Percentiles rank a stretch among this genome's conserved stretches.
Evolutionary conservation across 2,888 invertebrate species (phyloP).

Genomic region (Dromius quadrimaculatus): DNA sequence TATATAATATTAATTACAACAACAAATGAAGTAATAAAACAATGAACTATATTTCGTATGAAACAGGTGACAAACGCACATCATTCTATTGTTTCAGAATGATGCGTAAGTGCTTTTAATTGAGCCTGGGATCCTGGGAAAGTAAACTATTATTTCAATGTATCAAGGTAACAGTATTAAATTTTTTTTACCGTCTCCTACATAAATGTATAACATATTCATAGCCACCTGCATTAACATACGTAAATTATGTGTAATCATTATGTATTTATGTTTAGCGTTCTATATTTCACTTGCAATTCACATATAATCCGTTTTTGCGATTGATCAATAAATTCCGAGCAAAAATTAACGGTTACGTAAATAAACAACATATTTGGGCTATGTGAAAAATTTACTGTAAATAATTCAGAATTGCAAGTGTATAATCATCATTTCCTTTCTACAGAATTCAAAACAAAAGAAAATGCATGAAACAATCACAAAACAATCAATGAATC

Average conservation of each 20-base stretch:
- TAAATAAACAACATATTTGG: background rate
- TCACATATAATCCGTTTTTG: background rate
- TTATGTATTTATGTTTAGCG: background rate
- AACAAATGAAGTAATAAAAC: background rate
- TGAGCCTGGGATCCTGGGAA: background rate
- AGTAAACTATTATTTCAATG: no score
- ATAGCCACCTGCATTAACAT: background rate
- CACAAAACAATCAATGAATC: slow-evolving; percentile 10
- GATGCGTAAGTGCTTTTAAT: background rate
- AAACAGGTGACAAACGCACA: slow-evolving; percentile 6
- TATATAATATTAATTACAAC: no score
- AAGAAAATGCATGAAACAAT: slow-evolving; percentile 13
- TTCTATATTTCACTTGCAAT: background rate
- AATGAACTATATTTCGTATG: background rate
- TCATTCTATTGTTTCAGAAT: background rate
- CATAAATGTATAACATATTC: no score
- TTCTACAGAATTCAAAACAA: slow-evolving; percentile 4
- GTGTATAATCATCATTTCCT: background rate
- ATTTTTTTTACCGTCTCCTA: no score
- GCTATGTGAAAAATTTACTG: background rate
- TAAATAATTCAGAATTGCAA: slow-evolving; percentile 11
- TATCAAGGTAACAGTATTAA: no score
- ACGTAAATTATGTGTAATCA: background rate
- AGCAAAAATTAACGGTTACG: background rate
- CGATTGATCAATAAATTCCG: slow-evolving; percentile 5